Conservation (phyloP, 1,140 invertebrate species). For the Anagrus nilaparvatae region DNA sequence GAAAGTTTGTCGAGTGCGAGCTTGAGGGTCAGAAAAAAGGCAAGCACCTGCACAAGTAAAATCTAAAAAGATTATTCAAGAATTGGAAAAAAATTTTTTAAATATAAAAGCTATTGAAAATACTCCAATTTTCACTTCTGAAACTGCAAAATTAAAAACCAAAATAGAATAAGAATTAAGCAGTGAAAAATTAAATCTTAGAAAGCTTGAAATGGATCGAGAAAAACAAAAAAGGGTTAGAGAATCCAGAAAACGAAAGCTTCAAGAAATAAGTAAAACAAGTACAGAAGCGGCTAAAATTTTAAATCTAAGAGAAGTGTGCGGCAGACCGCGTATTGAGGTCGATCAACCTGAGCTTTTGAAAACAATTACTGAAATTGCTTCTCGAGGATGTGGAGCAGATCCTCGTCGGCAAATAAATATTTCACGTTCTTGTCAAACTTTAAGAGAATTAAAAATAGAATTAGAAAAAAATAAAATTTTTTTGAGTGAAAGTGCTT, state of each 20-base stretch:
- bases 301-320: not conserved
- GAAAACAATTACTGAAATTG: constrained; percentile 17
- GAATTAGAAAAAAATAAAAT: constrained; percentile 10
- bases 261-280: too few relatives aligned
- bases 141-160: too few relatives aligned
- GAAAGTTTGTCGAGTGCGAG: too few relatives aligned
- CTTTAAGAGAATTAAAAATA: constrained; percentile 16
- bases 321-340: constrained; percentile 17
- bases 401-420: constrained; percentile 17
- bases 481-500: constrained; percentile 11
- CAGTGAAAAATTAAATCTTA: too few relatives aligned
- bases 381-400: constrained; percentile 15
- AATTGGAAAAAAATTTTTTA: too few relatives aligned
- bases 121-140: too few relatives aligned
- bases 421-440: constrained; percentile 16
- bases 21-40: too few relatives aligned
- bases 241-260: not conserved
- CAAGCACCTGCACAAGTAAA: too few relatives aligned
- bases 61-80: too few relatives aligned
- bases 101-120: too few relatives aligned
- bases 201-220: not conserved
- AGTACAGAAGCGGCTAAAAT: too few relatives aligned
- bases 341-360: constrained; percentile 14
- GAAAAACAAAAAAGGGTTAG: not conserved
- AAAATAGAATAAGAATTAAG: not conserved